phyloP scores from a whole-genome alignment of 2,888 invertebrate species.

The Caenorhabditis sp. region DNA sequence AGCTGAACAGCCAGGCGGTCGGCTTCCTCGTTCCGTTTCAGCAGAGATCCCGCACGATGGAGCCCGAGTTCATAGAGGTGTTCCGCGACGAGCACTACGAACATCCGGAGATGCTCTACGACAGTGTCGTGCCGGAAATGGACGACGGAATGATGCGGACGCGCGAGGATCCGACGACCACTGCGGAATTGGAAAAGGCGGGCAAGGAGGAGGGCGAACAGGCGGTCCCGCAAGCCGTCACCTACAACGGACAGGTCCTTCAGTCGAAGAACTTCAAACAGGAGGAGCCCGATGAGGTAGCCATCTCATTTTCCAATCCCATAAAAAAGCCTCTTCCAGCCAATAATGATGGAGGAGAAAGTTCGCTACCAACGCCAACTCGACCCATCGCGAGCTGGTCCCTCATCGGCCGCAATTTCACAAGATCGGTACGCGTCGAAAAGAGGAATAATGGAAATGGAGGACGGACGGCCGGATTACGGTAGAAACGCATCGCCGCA shows the following conservation, averaged over 20 bases:
- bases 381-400: slow-evolving; percentile 9
- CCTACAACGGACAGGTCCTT: slow-evolving; percentile 13
- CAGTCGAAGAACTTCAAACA: slow-evolving; percentile 42
- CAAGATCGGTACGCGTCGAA: neutral
- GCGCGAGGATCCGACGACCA: slow-evolving; percentile 7
- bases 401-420: slow-evolving; percentile 28
- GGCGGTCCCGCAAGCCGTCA: slow-evolving; percentile 39
- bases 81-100: slow-evolving; percentile 16
- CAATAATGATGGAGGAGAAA: no score
- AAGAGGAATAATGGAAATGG: slow-evolving; percentile 17
- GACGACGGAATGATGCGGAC: slow-evolving; percentile 31
- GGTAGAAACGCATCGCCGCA: slow-evolving; percentile 10
- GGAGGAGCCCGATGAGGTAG: slow-evolving; percentile 42
- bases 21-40: slow-evolving; percentile 63
- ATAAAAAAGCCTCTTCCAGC: no score
- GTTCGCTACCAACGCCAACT: no score
- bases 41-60: slow-evolving; percentile 46
- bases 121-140: slow-evolving; percentile 20
- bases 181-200: no score
- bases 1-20: slow-evolving; percentile 44
- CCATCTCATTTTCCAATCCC: no score
- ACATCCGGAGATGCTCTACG: slow-evolving; percentile 27
- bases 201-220: slow-evolving; percentile 17
- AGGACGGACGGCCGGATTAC: neutral
- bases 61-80: slow-evolving; percentile 61